Conservation (phyloP, 2,113 vertebrate species). For the Erinaceus europaeus region DNA sequence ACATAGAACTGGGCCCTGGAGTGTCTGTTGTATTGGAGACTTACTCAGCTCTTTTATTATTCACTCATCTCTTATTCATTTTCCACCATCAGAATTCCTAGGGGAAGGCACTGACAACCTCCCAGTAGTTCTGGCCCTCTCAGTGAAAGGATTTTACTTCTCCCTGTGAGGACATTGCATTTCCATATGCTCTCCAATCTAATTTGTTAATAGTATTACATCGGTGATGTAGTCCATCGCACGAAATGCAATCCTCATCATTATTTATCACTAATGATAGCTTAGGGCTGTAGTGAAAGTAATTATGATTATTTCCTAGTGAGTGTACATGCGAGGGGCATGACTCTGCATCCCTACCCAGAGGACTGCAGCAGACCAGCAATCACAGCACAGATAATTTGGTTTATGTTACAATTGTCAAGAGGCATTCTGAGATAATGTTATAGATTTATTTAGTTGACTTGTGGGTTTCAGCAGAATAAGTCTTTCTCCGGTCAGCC, state of each 20-base stretch:
- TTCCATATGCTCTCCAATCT: background rate
- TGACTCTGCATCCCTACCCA: background rate
- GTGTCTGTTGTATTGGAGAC: slow-evolving; percentile 5
- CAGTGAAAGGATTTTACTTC: background rate
- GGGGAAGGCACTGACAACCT: background rate
- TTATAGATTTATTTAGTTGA: slow-evolving; percentile 22
- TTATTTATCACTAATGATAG: slow-evolving; percentile 41
- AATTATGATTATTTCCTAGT: slow-evolving; percentile 27
- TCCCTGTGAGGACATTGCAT: background rate
- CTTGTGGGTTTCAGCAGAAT: background rate
- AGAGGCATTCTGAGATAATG: slow-evolving; percentile 23
- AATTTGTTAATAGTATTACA: slow-evolving; percentile 34
- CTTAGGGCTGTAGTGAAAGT: slow-evolving; percentile 10
- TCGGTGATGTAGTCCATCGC: slow-evolving; percentile 25
- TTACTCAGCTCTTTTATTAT: too few relatives aligned
- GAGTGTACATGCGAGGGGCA: background rate
- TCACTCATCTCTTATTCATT: background rate
- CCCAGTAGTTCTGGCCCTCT: background rate
- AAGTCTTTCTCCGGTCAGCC: background rate
- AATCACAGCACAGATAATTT: slow-evolving; percentile 14
- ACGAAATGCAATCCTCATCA: background rate
- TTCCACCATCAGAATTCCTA: background rate
- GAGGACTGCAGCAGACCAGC: background rate
- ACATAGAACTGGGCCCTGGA: background rate
- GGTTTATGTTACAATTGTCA: background rate